A percentile compares a stretch with the other conserved stretches of the same genome.
phyloP scores from a whole-genome alignment of 1,140 invertebrate genomes.

The Drosophila nannoptera region DNA sequence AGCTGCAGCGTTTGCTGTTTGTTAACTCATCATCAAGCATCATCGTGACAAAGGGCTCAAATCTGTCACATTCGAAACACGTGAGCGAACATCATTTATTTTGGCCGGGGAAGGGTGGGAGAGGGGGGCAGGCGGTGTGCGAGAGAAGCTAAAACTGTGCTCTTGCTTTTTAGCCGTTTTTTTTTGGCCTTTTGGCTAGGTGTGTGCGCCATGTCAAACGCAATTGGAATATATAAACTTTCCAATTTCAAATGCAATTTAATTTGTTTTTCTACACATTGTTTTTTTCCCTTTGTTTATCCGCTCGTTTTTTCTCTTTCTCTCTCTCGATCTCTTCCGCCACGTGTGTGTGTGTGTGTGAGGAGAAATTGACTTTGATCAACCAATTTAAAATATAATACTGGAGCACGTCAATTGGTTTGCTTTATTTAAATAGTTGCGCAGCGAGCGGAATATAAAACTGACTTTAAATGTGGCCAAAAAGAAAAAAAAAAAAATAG shows the following conservation, averaged over 20 bases:
- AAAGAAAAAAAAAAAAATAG: no score
- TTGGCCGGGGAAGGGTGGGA: constrained; percentile 27
- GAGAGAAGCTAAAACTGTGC: constrained; percentile 35
- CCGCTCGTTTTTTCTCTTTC: constrained; percentile 1
- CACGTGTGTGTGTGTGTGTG: not conserved
- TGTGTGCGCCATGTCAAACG: constrained; percentile 51
- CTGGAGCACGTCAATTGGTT: constrained; percentile 39
- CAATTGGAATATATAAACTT: constrained; percentile 70
- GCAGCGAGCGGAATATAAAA: no score
- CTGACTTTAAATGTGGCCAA: no score
- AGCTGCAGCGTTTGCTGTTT: constrained; percentile 55
- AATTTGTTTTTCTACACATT: constrained; percentile 26
- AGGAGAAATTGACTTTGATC: constrained; percentile 55
- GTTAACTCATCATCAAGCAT: constrained; percentile 72
- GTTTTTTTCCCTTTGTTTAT: constrained; percentile 19
- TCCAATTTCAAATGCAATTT: constrained; percentile 65
- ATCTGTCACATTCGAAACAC: constrained; percentile 76
- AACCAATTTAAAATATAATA: constrained; percentile 55
- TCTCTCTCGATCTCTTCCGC: no score
- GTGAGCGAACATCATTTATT: constrained; percentile 71
- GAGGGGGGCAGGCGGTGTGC: no score
- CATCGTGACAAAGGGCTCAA: constrained; percentile 76
- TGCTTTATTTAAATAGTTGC: constrained; percentile 8
- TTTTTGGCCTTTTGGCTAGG: constrained; percentile 61
- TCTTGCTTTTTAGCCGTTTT: constrained; percentile 22